These are phyloP conservation scores for Stenurella melanura DNA, from an alignment of 2,888 invertebrate species.

Conservation along the genomic window DNA sequence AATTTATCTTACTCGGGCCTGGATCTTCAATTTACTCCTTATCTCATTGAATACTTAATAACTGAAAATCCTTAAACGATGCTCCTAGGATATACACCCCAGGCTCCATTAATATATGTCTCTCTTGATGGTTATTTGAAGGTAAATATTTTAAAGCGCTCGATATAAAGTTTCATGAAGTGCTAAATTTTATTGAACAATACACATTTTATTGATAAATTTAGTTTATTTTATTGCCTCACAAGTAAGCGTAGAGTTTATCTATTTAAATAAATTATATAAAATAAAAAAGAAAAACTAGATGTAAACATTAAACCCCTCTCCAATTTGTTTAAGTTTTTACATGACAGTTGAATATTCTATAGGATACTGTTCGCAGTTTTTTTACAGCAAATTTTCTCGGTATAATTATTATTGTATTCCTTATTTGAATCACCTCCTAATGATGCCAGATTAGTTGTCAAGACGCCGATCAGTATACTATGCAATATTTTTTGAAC, in stretches of 20 bases:
- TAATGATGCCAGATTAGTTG: too few species aligned
- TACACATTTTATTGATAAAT: background rate
- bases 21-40: slow-evolving; percentile 38
- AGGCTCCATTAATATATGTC: background rate
- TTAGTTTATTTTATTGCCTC: background rate
- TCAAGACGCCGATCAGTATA: too few species aligned
- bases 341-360: too few species aligned
- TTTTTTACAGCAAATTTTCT: too few species aligned
- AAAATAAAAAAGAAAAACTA: too few species aligned
- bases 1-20: slow-evolving; percentile 44
- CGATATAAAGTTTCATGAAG: background rate
- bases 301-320: too few species aligned
- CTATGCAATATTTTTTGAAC: too few species aligned
- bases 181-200: background rate
- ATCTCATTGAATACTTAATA: slow-evolving; percentile 54
- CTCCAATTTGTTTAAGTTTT: too few species aligned
- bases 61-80: slow-evolving; percentile 51
- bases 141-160: background rate
- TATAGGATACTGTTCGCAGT: too few species aligned
- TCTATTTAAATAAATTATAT: too few species aligned
- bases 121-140: background rate
- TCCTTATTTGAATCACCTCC: too few species aligned
- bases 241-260: background rate
- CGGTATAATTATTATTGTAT: too few species aligned
- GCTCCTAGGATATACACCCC: slow-evolving; percentile 6